These are phyloP conservation scores for Piscicola geometra DNA, from an alignment of 2,888 invertebrate genomes.

Conservation along the genomic window DNA sequence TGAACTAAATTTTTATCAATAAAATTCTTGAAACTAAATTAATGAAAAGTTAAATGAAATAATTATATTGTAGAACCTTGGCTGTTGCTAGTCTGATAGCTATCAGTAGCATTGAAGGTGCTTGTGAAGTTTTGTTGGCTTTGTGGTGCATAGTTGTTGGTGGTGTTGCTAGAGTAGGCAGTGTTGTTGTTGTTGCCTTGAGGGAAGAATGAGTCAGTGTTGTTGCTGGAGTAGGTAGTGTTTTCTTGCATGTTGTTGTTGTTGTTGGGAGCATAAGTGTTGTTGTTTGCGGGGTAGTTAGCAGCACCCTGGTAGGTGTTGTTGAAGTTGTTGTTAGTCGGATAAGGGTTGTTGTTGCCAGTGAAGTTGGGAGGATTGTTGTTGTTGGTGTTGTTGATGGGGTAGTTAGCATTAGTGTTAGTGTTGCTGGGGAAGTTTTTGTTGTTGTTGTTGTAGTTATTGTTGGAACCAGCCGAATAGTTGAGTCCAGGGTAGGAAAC, in stretches of 20 bases:
- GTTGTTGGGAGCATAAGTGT: background rate
- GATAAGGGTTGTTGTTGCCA: background rate
- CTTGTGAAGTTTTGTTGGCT: too few species aligned
- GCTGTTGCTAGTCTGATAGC: slow-evolving; percentile 7
- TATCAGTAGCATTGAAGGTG: too few species aligned
- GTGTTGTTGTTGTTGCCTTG: too few species aligned
- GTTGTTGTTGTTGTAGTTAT: background rate
- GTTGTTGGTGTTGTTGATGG: background rate
- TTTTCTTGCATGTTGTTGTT: too few species aligned
- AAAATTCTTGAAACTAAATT: background rate
- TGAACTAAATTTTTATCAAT: background rate
- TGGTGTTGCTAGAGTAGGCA: too few species aligned
- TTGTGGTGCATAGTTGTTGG: too few species aligned
- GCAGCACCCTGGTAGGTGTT: too few species aligned
- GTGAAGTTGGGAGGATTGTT: background rate
- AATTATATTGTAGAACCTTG: too few species aligned
- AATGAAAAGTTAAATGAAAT: too few species aligned
- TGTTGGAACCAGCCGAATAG: background rate
- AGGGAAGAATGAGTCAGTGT: too few species aligned
- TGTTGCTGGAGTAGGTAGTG: too few species aligned
- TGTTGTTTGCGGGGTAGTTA: background rate
- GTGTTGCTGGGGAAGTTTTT: background rate
- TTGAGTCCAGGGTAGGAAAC: slow-evolving; percentile 2
- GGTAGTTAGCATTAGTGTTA: too few species aligned
- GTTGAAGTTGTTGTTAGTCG: background rate